Base-by-base conservation (phyloP, 1,140 invertebrate genomes). In the Polyergus mexicanus region DNA sequence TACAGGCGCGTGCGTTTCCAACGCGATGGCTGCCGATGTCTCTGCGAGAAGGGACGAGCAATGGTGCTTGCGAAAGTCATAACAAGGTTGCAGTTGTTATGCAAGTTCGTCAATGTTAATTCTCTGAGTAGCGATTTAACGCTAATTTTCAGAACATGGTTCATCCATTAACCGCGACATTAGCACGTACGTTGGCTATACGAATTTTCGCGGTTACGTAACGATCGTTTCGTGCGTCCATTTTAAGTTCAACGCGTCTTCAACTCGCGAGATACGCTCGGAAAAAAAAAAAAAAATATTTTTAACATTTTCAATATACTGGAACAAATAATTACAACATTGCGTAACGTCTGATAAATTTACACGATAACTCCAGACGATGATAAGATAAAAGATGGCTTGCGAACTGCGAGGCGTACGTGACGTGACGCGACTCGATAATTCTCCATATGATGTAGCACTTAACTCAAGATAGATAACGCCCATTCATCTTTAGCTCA, bases 101-200 rank as follows among this genome's bases (percentile, higher is more conserved):
- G 8, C 16, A 8, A 8, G 35, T 58, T 11, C 22, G 77, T 25
- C 65, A 65, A 80, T 80, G 56, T 56, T 58, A 71, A 81, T n/a
- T n/a, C 44, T 69, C n/a, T 51, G 77, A 56, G 38, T 58, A 32
- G 54, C 22, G 78, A 72, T 81, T 81, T 60, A 72, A 56, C 44
- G 11, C 32, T 69, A 69, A 81, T 54, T 81, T 25, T 0, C 25
- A 81, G 47, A 51, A 51, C 38, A 35, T 19, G 22, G 25, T 47
- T 28, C 60, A 19, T 22, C 38, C 19, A 56, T 35, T n/a, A 38
- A 6, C 28, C 32, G 32, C 51, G 13, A 25, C 7, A 47, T 35
- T 47, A 19, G 10, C 35, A 6, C 35, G 51, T 25, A 35, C 25
- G 41, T n/a, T 32, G 22, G 13, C 13, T 13, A n/a, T 35, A 35